Percentiles rank a stretch among this genome's conserved stretches.
These are phyloP conservation scores for Pogonomyrmex californicus DNA, from an alignment of 1,140 invertebrate genomes.

Conservation along the genomic window DNA sequence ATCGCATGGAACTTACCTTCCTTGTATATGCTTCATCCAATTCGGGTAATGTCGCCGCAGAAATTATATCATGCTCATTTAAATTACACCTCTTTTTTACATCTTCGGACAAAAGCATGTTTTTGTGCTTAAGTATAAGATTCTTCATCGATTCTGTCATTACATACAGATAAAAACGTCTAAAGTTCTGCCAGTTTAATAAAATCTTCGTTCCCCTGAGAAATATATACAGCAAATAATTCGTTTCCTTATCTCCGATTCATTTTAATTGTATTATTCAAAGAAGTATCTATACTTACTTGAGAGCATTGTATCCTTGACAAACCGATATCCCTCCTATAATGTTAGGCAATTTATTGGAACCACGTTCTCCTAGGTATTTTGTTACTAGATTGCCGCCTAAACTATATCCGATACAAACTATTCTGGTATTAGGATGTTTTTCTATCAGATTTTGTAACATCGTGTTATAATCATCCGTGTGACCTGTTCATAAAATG, in stretches of 20 bases:
- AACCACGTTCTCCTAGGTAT: slow-evolving; percentile 93
- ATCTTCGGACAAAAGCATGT: slow-evolving; percentile 92
- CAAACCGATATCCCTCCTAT: slow-evolving; percentile 96
- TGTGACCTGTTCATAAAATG: slow-evolving; percentile 89
- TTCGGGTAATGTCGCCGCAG: slow-evolving; percentile 94
- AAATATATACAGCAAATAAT: slow-evolving; percentile 47
- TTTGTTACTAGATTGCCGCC: slow-evolving; percentile 96
- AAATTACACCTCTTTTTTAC: slow-evolving; percentile 90
- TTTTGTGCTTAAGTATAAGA: slow-evolving; percentile 93
- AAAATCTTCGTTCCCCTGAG: slow-evolving; percentile 92
- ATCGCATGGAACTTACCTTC: slow-evolving; percentile 82
- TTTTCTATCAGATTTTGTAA: slow-evolving; percentile 90
- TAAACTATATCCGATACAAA: slow-evolving; percentile 96
- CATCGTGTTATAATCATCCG: slow-evolving; percentile 95
- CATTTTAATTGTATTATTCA: slow-evolving; percentile 1
- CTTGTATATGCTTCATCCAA: slow-evolving; percentile 96
- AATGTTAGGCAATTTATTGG: slow-evolving; percentile 90
- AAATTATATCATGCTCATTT: slow-evolving; percentile 93
- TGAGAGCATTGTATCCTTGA: slow-evolving; percentile 96
- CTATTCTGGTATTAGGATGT: slow-evolving; percentile 92
- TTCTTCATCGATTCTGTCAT: slow-evolving; percentile 97
- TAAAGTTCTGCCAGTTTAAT: slow-evolving; percentile 95
- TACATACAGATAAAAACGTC: slow-evolving; percentile 95
- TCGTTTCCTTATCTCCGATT: not conserved
- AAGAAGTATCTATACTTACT: slow-evolving; percentile 89